Evolutionary conservation across 1,140 invertebrate genomes (phyloP), one percentile per base, ranked within the genome.

Genomic region (Teleogryllus occipitalis): DNA sequence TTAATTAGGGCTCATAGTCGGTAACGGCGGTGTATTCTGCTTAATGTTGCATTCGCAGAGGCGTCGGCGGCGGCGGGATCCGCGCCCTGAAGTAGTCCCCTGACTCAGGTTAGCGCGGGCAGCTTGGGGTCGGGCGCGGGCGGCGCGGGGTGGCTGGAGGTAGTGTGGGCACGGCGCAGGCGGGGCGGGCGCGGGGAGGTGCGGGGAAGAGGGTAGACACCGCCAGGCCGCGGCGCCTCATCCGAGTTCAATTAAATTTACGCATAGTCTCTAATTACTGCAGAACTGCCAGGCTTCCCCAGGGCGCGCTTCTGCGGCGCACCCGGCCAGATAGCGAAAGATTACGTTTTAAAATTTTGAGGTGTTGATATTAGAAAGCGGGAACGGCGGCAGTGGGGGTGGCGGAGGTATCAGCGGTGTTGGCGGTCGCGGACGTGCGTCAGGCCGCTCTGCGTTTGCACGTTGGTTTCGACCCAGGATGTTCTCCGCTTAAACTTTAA

Each of bases 201-300:
- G 54, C 54, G 54, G 54, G 54, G 10, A 10, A 18, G 54, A 18
- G 54, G 18, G 54, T 18, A 65, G 54, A 14, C 54, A 65, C 10
- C 27, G 27, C 5, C 54, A 7, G 54, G 54, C 54, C 54, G 54
- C 54, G 54, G 54, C 54, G 54, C 54, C 54, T 65, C 54, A 65
- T 65, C 54, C 54, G 54, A 65, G 54, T 65, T 65, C 54, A 65
- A 65, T 65, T 65, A 65, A 65, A 65, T 65, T 65, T 65, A 65
- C 54, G 54, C 54, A 65, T 14, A 10, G 54, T 65, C 54, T 65
- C 54, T 65, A 65, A 65, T 65, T 65, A 65, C 54, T 65, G 54
- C 54, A 65, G 54, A 65, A 65, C 54, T 65, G 54, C 54, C 54
- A 14, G 54, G 54, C 54, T 14, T 65, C 54, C 54, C 54, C 10